phyloP scores from a whole-genome alignment of 2,888 invertebrate genomes.

The Onthophagus sagittarius region DNA sequence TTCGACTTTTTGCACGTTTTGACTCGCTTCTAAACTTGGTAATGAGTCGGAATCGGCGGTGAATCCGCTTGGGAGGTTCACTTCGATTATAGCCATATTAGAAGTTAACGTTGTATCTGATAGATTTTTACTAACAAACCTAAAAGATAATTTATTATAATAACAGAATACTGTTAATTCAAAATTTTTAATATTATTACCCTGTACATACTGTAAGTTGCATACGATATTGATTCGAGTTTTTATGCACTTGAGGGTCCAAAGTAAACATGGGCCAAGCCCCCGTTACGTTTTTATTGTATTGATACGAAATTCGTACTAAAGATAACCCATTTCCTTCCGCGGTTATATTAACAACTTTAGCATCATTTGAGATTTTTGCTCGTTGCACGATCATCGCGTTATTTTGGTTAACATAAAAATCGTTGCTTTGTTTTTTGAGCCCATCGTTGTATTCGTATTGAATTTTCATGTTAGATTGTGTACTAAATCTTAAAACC shows the following conservation, averaged over 20 bases:
- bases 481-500: conserved; percentile 56
- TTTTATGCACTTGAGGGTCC: conserved; percentile 80
- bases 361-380: conserved; percentile 55
- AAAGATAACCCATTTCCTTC: conserved; percentile 77
- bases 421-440: conserved; percentile 52
- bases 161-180: too few relatives aligned
- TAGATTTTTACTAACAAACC: conserved; percentile 58
- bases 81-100: conserved; percentile 89
- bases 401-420: conserved; percentile 72
- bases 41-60: conserved; percentile 74
- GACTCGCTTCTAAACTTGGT: conserved; percentile 56
- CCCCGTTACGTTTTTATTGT: conserved; percentile 81
- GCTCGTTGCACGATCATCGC: conserved; percentile 78
- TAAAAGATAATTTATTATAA: conserved; percentile 39
- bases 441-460: conserved; percentile 35
- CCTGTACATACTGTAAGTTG: conserved; percentile 79
- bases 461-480: conserved; percentile 47
- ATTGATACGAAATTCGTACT: conserved; percentile 74
- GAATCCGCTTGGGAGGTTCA: conserved; percentile 88
- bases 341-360: conserved; percentile 69
- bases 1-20: conserved; percentile 64
- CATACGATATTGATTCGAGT: conserved; percentile 70
- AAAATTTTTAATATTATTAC: conserved; percentile 46
- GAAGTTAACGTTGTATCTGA: conserved; percentile 63
- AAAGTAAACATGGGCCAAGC: conserved; percentile 83